Base-by-base conservation (phyloP, 2,113 vertebrate genomes). In the Phylloscopus trochilus region DNA sequence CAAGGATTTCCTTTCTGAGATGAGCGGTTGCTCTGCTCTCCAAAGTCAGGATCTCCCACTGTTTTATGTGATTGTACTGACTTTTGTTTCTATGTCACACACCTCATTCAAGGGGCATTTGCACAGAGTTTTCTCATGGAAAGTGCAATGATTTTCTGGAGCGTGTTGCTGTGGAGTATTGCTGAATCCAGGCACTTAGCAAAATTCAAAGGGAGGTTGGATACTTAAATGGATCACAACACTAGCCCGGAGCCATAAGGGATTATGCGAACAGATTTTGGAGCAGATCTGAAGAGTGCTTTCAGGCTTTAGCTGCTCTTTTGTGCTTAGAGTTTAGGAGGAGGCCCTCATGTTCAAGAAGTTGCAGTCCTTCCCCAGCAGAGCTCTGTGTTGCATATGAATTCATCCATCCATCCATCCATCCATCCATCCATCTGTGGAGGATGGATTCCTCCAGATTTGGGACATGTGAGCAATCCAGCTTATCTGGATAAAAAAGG, bases 1-100 rank as follows among this genome's bases (percentile, higher is more conserved):
- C 73, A 33, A 87, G 60, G 74, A 55, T 92, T 96, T 95, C 84
- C 90, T 84, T 89, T 94, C 81, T 35, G 51, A 86, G 86, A 82
- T 93, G 93, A 95, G n/a, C 53, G 39, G 70, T 73, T 73, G 39
- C 53, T 73, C 43, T 7, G 4, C 46, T 93, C 52, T 92, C 87
- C 73, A 72, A 84, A 94, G 41, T 46, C 59, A 92, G 84, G 84
- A 75, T 92, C 81, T 92, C 93, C 92, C 81, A 51, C 92, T 87
- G 93, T 59, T 95, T 96, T 92, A 91, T 94, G 93, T 67, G 90
- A 87, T 51, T 84, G 39, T 70, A 28, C 30, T 63, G 51, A 16
- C 1, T 1, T 76, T 81, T 81, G 90, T 90, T 81, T 92, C 82
- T 11, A 58, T 88, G 77, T 87, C 82, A 63, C 73, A 60, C 87